Base-by-base conservation (phyloP, 2,113 vertebrate species). In the Lamprotornis superbus region DNA sequence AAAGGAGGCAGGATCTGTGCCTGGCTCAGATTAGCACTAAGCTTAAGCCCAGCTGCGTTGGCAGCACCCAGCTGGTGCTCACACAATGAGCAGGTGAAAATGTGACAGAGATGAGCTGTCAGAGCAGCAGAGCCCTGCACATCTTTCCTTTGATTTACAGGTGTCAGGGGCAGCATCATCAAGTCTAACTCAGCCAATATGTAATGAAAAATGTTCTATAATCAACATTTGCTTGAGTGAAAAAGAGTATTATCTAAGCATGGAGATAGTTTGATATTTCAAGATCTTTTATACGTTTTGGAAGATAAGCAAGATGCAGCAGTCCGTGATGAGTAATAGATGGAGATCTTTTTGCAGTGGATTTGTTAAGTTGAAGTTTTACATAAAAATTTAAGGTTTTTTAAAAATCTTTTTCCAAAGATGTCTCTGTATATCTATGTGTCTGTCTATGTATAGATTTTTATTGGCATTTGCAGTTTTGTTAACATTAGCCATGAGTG, bases 41-140 rank as follows among this genome's bases (percentile, higher is more conserved):
- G 44, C 28, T 37, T 35, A 39, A 1, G 2, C 37, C 75, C 84
- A 67, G 74, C 78, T 83, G 67, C 0, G 1, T 6, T 87, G 63
- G 87, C 77, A 83, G 87, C 63, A 65, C 1, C 2, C 74, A 80
- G 63, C 78, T 6, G 2, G 24, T 71, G 79, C 86, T 96, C 94
- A 86, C 92, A 89, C 88, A 77, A 87, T 46, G 83, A 92, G 31
- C 76, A 94, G 93, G 96, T 92, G 94, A 94, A 84, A 95, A 96
- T 89, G 73, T 82, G 90, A n/a, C 2, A 60, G 49, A 57, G 53
- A 89, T 37, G 83, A 87, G 40, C 57, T 95, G 90, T 87, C 86
- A 95, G 52, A 83, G 64, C 65, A 75, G 57, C 4, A 2, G 40
- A 93, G 30, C 65, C 65, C 64, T 75, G 33, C n/a, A 50, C 64